Evolutionary conservation across 2,797 vertebrate species (phyloP), one percentile per base, ranked within the genome.

Genomic region (Craterocephalus amniculus): DNA sequence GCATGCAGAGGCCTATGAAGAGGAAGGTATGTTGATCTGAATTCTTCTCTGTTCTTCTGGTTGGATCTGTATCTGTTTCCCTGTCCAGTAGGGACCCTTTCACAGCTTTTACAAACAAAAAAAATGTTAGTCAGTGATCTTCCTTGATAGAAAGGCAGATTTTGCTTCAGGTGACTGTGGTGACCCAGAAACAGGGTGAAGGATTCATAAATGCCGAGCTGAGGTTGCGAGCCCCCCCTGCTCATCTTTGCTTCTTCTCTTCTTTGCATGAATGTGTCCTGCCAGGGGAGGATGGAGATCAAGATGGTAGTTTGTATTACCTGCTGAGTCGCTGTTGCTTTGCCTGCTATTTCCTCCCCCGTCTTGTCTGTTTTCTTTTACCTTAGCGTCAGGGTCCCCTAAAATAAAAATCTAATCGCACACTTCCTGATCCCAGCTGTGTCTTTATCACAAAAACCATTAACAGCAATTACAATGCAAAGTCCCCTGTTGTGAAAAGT

Each of bases 1-100:
- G 92, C 94, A 94, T 94, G 94, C 94, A 95, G 94, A 95, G 73
- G 93, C 85, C 92, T 94, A 94, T 92, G 94, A 94, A 91, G 94
- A 95, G 87, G 94, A 95, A 94, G 94, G 94, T 95, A 95, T 82
- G 94, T 95, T 72, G 67, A 85, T 67, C 58, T 76, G 72, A 63
- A 80, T 88, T 89, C 70, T 83, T 78, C 77, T 89, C 63, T 70
- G 54, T 76, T 82, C 70, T 79, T 79, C 70, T 80, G 32, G 70
- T 70, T 77, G 67, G 66, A 67, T 32, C 35, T 72, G 31, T 59
- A 32, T 62, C 32, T 71, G 58, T 60, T 58, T 66, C 40, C 56
- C 43, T 58, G 49, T 78, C 16, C 12, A 51, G 22, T 5, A 7
- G 22, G 43, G 27, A n/a, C n/a, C n/a, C 51, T 31, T 31, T 57